Base-by-base conservation (phyloP, 2,888 invertebrate genomes). In the Thecocarcelia acutangulata region DNA sequence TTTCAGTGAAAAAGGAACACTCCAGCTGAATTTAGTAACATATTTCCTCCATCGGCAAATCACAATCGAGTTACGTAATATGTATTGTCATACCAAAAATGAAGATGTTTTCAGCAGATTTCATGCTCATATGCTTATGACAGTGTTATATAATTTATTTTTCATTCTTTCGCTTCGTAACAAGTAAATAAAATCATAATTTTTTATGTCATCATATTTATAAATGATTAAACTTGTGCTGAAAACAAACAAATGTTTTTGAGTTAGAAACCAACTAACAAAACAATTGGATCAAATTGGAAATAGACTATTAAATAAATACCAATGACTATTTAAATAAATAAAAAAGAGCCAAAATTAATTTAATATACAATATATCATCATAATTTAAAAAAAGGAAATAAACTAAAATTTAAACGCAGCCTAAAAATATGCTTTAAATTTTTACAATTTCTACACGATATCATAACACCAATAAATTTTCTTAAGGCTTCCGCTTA, bases 151-250 rank as follows among this genome's bases (percentile, higher is more conserved):
- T n/a, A n/a, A n/a, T n/a, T n/a, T 15, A 3, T 5, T 28, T 11
- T 40, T 42, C 15, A 13, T 9, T 56, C 3, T 24, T 37, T 50
- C 4, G 8, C 42, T 72, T 52, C 61, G 58, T 59, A 72, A 66
- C 72, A 59, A 70, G 40, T 42, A 72, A 78, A 72, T 64, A 42
- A 63, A 61, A 48, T 63, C 44, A 44, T 44, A 6, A 0, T 69
- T 40, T 58, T 63, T 63, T 21, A 12, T 5, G 19, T 12, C 13
- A 37, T 44, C 13, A 24, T 69, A 33, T 69, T 74, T 69, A 46
- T 50, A 80, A 59, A 80, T 64, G 63, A 64, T 56, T 58, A 24
- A 48, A 37, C 61, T 68, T 68, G 61, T 79, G 68, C 54, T 37
- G 46, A 46, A 79, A 73, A 63, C 68, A 68, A 61, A 56, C 17